A percentile compares a stretch with the other conserved stretches of the same genome.
phyloP scores from a whole-genome alignment of 1,140 invertebrate species.

The Drosophila prosaltans region DNA sequence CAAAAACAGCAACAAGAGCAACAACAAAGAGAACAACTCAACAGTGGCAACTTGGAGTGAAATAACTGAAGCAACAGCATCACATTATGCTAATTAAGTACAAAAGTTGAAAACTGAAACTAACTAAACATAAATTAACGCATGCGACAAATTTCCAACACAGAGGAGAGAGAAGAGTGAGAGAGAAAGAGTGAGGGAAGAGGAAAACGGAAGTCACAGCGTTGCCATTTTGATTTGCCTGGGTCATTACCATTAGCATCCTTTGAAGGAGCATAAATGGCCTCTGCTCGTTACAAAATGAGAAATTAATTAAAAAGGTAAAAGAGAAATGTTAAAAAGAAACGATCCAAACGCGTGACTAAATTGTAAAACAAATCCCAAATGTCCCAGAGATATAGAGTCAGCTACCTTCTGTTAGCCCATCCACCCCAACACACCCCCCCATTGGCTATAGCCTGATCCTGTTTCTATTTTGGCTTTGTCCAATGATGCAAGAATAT shows the following conservation, averaged over 20 bases:
- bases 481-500: constrained; percentile 74
- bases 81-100: constrained; percentile 67
- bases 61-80: constrained; percentile 32
- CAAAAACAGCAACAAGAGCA: constrained; percentile 24
- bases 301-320: constrained; percentile 77
- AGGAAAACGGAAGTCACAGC: constrained; percentile 55
- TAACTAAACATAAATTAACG: constrained; percentile 67
- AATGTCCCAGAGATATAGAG: constrained; percentile 35
- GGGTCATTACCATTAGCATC: constrained; percentile 44
- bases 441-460: constrained; percentile 5
- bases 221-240: constrained; percentile 76
- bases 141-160: constrained; percentile 66
- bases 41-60: constrained; percentile 2
- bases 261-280: constrained; percentile 60
- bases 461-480: constrained; percentile 17
- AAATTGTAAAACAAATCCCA: constrained; percentile 72
- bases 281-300: constrained; percentile 35
- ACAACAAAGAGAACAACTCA: constrained; percentile 11
- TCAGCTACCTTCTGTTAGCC: constrained; percentile 2
- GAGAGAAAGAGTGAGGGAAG: background rate
- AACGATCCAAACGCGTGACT: constrained; percentile 61
- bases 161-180: background rate
- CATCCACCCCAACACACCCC: background rate
- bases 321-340: constrained; percentile 51
- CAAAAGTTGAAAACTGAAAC: constrained; percentile 51